A percentile compares a stretch with the other conserved stretches of the same genome.
Evolutionary conservation across 2,888 invertebrate species (phyloP).

Genomic region (Metellina segmentata): DNA sequence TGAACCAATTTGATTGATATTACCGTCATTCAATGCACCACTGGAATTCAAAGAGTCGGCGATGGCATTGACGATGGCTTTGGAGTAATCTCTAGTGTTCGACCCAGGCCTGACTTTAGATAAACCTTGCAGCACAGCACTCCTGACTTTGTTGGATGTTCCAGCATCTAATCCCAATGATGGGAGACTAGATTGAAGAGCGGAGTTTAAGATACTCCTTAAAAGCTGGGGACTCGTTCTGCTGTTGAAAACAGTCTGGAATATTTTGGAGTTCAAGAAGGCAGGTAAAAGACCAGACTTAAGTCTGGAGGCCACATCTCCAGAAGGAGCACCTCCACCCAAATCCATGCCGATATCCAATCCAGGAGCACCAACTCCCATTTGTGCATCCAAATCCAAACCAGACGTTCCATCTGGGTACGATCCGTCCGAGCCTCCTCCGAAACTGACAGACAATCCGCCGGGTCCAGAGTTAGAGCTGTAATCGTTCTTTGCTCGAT

Average conservation of each 20-base stretch:
- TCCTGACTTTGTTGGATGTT: not conserved
- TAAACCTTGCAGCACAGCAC: not conserved
- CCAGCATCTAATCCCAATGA: no score
- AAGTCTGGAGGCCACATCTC: not conserved
- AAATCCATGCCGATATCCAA: not conserved
- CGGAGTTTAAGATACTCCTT: no score
- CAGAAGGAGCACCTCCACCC: not conserved
- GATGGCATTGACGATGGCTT: not conserved
- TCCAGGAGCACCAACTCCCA: not conserved
- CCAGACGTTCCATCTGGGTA: no score
- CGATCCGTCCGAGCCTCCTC: no score
- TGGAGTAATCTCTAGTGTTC: not conserved
- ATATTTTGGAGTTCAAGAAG: no score
- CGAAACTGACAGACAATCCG: no score
- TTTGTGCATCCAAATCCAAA: not conserved
- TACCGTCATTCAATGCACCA: not conserved
- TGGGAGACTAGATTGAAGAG: no score
- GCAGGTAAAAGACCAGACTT: not conserved
- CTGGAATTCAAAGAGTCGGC: not conserved
- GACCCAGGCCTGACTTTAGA: not conserved
- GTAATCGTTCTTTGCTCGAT: no score
- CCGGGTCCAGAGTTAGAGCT: no score
- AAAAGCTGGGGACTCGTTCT: no score
- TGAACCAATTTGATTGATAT: no score
- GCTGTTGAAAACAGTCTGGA: no score